Base-by-base conservation (phyloP, 2,113 vertebrate species). In the Nansenia antarctica region DNA sequence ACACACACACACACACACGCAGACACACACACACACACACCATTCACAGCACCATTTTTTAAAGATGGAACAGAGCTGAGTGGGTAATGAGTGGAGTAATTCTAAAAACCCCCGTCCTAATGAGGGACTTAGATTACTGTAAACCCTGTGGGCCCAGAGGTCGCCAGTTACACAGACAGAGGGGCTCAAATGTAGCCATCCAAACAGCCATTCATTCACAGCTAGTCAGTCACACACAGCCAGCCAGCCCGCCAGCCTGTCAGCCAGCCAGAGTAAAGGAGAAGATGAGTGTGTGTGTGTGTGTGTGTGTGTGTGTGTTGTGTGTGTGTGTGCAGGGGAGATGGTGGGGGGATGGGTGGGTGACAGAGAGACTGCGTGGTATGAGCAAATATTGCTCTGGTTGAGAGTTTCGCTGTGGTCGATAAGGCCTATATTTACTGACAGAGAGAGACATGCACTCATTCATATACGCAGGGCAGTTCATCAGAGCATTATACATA, bases 401-500 rank as follows among this genome's bases (percentile, higher is more conserved):
- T 65, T 27, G 2, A 18, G 64, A 76, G 11, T 72, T 53, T 42
- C 45, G 45, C 57, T 73, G 70, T 42, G 58, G 29, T 69, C 53
- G 60, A 73, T 78, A 70, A 81, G 82, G 75, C 76, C 70, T 53
- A n/a, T 71, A 65, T 77, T 79, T 80, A 79, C 75, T 9, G 79
- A 74, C 85, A 18, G 27, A 22, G 27, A 49, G 35, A 34, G 0
- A 47, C 68, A 62, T 73, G 73, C 80, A 84, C 84, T 84, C 82
- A 86, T 85, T 86, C 83, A 89, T 64, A 74, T 27, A 30, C 15
- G 9, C 82, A 65, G 67, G 76, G 65, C 76, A 85, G 82, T 85
- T 86, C 84, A 85, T 79, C 74, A 80, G 79, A 82, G 81, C 70
- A 76, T 75, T 77, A 72, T 65, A 87, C 72, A 83, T 76, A 79